Percentiles rank a stretch among this genome's conserved stretches.
These are phyloP conservation scores for Oxygymnocypris stewartii DNA, from an alignment of 2,113 vertebrate genomes.

Conservation along the genomic window DNA sequence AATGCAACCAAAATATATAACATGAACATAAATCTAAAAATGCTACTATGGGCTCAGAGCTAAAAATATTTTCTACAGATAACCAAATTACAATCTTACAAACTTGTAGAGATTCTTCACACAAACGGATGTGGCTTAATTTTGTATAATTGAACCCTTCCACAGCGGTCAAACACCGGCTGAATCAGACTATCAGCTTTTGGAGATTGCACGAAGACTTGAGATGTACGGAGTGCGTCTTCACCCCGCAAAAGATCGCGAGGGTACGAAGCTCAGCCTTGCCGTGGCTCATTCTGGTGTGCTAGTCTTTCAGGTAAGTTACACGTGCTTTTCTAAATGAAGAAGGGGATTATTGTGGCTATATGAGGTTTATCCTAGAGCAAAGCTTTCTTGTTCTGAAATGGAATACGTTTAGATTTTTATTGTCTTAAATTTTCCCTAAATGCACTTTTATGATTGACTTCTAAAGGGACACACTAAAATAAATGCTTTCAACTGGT, in stretches of 20 bases:
- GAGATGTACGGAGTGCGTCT: conserved; percentile 97
- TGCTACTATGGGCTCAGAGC: too few relatives aligned
- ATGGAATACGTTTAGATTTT: background rate
- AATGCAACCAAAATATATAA: too few relatives aligned
- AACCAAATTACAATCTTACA: too few relatives aligned
- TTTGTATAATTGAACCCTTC: background rate
- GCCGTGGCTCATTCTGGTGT: conserved; percentile 93
- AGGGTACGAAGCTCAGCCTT: conserved; percentile 91
- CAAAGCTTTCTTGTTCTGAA: background rate
- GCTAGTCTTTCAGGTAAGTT: conserved; percentile 91
- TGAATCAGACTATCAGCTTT: conserved; percentile 93
- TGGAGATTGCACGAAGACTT: conserved; percentile 91
- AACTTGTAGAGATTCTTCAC: background rate
- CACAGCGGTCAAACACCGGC: conserved; percentile 92
- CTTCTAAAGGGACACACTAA: conserved; percentile 86
- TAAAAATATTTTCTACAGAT: too few relatives aligned
- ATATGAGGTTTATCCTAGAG: background rate
- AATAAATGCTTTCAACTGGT: conserved; percentile 99
- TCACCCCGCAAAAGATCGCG: conserved; percentile 93
- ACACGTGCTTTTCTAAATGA: background rate
- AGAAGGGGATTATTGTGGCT: background rate
- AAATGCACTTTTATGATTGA: background rate
- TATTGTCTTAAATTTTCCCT: background rate
- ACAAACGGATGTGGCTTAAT: background rate
- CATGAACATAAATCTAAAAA: too few relatives aligned